A percentile compares a stretch with the other conserved stretches of the same genome.
Evolutionary conservation across 2,797 vertebrate genomes (phyloP).

Genomic region (Microhierax caerulescens): DNA sequence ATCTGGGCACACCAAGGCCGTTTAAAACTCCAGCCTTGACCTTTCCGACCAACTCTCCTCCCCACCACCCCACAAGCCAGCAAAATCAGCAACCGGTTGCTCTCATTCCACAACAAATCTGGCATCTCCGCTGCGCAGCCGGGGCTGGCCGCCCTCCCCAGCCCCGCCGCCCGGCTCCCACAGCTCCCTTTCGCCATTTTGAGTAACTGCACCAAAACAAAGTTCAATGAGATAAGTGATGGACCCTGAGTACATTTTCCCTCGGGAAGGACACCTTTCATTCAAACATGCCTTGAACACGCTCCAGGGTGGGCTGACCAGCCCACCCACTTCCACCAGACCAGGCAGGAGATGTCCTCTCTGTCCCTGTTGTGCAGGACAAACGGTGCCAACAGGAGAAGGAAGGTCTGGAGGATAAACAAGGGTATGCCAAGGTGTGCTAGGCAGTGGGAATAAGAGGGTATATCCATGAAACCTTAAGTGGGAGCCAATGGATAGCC

Average conservation of each 20-base stretch:
- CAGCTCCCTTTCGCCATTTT: neutral
- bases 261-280: neutral
- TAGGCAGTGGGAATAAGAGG: neutral
- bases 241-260: neutral
- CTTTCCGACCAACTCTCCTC: neutral
- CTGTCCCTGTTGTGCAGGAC: rapidly evolving
- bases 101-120: neutral
- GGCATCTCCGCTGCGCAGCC: rapidly evolving
- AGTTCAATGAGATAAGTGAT: constrained; percentile 16
- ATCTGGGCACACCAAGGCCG: rapidly evolving
- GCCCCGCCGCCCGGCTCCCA: neutral
- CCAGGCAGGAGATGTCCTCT: neutral
- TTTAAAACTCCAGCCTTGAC: neutral
- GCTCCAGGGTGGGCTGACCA: neutral
- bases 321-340: rapidly evolving
- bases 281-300: rapidly evolving
- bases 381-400: rapidly evolving
- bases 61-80: neutral
- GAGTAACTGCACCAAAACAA: neutral
- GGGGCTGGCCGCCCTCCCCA: neutral
- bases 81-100: rapidly evolving
- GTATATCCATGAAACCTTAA: neutral
- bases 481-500: neutral
- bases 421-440: neutral
- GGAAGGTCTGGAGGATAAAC: neutral